Base-by-base conservation (phyloP, 2,888 invertebrate species). In the Agrenia bidenticulata region DNA sequence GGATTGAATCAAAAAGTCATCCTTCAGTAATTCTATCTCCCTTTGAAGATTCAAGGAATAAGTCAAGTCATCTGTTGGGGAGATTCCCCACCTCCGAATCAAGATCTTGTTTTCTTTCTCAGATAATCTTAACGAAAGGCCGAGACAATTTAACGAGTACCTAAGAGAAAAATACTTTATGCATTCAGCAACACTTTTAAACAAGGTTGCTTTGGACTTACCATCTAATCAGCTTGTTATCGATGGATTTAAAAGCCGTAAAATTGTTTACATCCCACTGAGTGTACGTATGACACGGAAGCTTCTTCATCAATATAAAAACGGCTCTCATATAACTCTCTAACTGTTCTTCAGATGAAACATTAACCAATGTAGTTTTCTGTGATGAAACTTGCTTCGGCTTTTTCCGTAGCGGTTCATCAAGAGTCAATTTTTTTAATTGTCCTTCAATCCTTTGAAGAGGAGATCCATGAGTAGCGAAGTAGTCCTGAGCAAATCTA, bases 401-500 rank as follows among this genome's bases (percentile, higher is more conserved):
- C 41, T 59, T 50, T 50, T 68, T 71, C 1, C 57, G 19, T 15
- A 4, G 21, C 9, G 71, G 69, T 49, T 67, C 66, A 1, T 41
- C 63, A 11, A 54, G 26, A 15, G 21, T 13, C n/a, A 64, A 27
- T 19, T 54, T 17, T 21, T 56, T 39, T 23, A 64, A 21, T 19
- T 32, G 57, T 5, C 27, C 49, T 45, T 51, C 53, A 13, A 67
- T n/a, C 4, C 21, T 39, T 15, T 53, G 15, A 13, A 72, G 37
- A 1, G 71, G 71, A 1, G 66, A 69, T 11, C 63, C 71, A 49
- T 63, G 53, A 11, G 58, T 55, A 9, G 13, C 1, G 37, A 64
- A 68, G 37, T 66, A 72, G 7, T 66, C 63, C 50, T 69, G 68
- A 13, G 71, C 66, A 45, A 69, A 69, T 56, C 71, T 72, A 32